These are phyloP conservation scores for Phrynocephalus vlangalii DNA, from an alignment of 2,797 vertebrate genomes.

Conservation along the genomic window DNA sequence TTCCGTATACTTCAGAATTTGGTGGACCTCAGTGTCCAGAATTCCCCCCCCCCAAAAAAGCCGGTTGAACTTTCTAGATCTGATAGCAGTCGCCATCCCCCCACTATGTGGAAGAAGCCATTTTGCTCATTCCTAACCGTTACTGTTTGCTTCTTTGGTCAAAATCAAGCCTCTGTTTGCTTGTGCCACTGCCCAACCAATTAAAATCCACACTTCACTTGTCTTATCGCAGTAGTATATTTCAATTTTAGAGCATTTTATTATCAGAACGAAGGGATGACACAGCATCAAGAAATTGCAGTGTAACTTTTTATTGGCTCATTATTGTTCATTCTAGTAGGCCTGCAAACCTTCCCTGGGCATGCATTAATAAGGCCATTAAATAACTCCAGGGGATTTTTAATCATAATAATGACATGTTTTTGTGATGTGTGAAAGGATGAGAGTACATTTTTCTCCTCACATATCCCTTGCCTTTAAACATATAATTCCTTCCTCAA, in stretches of 20 bases:
- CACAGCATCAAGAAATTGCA: conserved; percentile 48
- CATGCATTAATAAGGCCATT: conserved; percentile 55
- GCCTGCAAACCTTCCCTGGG: conserved; percentile 28
- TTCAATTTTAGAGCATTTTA: conserved; percentile 57
- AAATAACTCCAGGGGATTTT: conserved; percentile 26
- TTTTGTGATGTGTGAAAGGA: conserved; percentile 38
- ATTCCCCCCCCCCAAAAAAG: no score
- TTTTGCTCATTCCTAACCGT: no score
- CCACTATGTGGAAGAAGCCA: no score
- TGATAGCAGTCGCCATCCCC: no score
- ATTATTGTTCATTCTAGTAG: conserved; percentile 51
- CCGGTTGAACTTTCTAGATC: no score
- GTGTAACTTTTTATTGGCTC: conserved; percentile 49
- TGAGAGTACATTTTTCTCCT: conserved; percentile 9
- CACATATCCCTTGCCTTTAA: conserved; percentile 3
- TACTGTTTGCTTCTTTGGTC: no score
- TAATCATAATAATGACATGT: conserved; percentile 37
- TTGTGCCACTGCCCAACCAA: neutral
- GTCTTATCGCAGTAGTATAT: conserved; percentile 8
- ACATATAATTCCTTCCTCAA: neutral
- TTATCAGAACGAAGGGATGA: conserved; percentile 49
- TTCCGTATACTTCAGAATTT: no score
- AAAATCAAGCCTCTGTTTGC: neutral
- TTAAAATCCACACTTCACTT: neutral
- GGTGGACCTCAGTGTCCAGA: no score